Conservation (phyloP, 2,113 vertebrate genomes). For the Crotalus tigris region DNA sequence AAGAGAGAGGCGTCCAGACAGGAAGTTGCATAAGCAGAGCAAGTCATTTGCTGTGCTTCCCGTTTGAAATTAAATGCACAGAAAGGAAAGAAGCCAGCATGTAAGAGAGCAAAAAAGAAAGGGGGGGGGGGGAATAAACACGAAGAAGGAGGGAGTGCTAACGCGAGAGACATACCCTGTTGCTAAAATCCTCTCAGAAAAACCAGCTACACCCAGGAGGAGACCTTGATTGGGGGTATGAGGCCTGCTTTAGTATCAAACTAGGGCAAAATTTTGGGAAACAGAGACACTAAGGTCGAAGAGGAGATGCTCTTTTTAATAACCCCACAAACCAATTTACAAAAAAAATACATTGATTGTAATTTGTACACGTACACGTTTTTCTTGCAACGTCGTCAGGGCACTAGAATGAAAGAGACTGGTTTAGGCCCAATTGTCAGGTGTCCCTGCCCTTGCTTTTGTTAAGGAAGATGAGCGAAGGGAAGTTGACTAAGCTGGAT, state of each 20-base stretch:
- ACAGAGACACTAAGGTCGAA: background rate
- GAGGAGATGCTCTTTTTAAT: background rate
- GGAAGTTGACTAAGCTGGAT: background rate
- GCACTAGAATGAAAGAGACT: background rate
- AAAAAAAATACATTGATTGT: background rate
- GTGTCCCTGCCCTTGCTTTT: background rate
- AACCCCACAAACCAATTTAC: background rate
- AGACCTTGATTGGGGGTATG: background rate
- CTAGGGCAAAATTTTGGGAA: background rate
- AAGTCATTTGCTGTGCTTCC: conserved; percentile 6
- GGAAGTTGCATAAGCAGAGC: conserved; percentile 22
- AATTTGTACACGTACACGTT: background rate
- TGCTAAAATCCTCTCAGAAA: background rate
- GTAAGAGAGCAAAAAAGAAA: background rate
- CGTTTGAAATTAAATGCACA: background rate
- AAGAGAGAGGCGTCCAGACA: background rate
- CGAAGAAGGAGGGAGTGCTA: background rate
- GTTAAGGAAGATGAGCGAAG: background rate
- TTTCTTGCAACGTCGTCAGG: background rate
- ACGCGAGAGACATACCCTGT: background rate
- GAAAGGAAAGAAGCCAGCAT: background rate
- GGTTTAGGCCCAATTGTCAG: background rate
- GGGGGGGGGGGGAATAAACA: accelerated
- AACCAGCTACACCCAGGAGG: background rate
- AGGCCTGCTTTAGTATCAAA: background rate